Conservation (phyloP, 2,888 invertebrate species). For the Cataglyphis altisquamis region DNA sequence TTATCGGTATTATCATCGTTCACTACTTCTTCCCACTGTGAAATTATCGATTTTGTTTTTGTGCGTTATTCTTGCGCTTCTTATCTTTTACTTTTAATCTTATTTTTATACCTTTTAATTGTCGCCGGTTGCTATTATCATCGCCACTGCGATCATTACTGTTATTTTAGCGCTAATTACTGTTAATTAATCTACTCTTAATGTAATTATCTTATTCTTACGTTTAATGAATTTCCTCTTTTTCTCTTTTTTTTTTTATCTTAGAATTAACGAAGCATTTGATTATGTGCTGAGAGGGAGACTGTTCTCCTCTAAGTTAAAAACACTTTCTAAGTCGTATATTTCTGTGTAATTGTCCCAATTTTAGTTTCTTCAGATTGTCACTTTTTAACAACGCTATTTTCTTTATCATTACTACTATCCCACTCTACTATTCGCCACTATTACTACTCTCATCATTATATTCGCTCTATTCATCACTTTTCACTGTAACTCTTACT, state of each 20-base stretch:
- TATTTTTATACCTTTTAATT: slow-evolving; percentile 54
- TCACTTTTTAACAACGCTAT: slow-evolving; percentile 13
- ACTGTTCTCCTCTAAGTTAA: slow-evolving; percentile 18
- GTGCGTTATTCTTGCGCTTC: slow-evolving; percentile 55
- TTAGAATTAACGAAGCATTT: slow-evolving; percentile 46
- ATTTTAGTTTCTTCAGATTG: slow-evolving; percentile 1
- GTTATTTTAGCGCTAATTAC: slow-evolving; percentile 68
- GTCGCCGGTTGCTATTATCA: slow-evolving; percentile 43
- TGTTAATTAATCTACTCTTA: slow-evolving; percentile 64
- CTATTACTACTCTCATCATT: slow-evolving; percentile 45
- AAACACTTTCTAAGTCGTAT: slow-evolving; percentile 14
- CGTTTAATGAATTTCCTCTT: slow-evolving; percentile 29
- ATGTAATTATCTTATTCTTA: slow-evolving; percentile 67
- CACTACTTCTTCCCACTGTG: slow-evolving; percentile 52
- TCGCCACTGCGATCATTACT: slow-evolving; percentile 52
- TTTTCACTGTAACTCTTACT: slow-evolving; percentile 44
- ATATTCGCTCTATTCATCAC: slow-evolving; percentile 41
- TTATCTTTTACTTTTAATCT: slow-evolving; percentile 57
- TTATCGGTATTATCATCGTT: slow-evolving; percentile 55
- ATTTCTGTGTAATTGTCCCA: not conserved
- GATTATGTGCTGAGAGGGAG: slow-evolving; percentile 30
- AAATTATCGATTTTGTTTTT: slow-evolving; percentile 28
- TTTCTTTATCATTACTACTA: slow-evolving; percentile 6
- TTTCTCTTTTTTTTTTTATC: slow-evolving; percentile 32
- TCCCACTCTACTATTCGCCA: slow-evolving; percentile 56